A percentile compares a stretch with the other conserved stretches of the same genome.
Evolutionary conservation across 1,140 invertebrate genomes (phyloP).

Genomic region (Doryteuthis pealeii): DNA sequence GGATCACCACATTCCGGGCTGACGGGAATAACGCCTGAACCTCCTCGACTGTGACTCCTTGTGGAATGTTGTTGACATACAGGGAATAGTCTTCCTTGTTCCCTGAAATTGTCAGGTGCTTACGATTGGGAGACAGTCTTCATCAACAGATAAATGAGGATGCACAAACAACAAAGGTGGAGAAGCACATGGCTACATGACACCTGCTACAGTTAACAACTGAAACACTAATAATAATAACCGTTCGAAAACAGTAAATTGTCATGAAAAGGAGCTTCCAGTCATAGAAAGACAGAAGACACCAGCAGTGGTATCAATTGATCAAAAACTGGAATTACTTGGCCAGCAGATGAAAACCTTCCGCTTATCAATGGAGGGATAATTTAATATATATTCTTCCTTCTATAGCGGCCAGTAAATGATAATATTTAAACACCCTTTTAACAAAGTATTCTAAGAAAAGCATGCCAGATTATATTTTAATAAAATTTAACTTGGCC

Average conservation of each 20-base stretch:
- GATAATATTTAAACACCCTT: neutral
- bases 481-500: neutral
- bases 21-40: constrained; percentile 11
- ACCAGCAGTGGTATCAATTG: neutral
- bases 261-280: neutral
- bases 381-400: neutral
- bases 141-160: constrained; percentile 7
- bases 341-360: neutral
- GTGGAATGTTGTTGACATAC: constrained; percentile 14
- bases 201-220: neutral
- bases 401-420: neutral
- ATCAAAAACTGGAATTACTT: constrained; percentile 6
- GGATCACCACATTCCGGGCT: constrained; percentile 15
- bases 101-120: constrained; percentile 16
- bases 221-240: neutral
- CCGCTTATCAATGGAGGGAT: neutral
- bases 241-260: neutral
- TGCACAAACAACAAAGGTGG: neutral
- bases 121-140: constrained; percentile 10
- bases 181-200: neutral
- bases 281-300: neutral
- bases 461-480: neutral
- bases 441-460: neutral
- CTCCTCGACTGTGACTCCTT: constrained; percentile 14
- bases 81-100: constrained; percentile 13